phyloP scores from a whole-genome alignment of 2,888 invertebrate genomes.

The Aelia acuminata region DNA sequence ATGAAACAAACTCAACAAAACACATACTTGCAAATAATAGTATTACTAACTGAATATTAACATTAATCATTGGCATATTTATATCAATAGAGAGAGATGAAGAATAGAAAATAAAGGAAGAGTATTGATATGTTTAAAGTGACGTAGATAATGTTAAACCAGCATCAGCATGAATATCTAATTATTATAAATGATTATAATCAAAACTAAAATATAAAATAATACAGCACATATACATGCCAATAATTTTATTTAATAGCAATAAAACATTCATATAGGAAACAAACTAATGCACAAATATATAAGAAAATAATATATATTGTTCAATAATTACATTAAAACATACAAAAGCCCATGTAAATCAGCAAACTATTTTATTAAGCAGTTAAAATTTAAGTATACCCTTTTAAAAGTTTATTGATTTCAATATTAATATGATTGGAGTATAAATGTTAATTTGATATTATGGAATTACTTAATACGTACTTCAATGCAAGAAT shows the following conservation, averaged over 20 bases:
- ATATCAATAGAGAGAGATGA: conserved; percentile 33
- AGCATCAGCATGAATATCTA: conserved; percentile 7
- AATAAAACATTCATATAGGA: background rate
- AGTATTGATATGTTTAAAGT: conserved; percentile 37
- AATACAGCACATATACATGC: conserved; percentile 15
- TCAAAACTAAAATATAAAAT: background rate
- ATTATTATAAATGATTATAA: background rate
- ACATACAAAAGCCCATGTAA: conserved; percentile 39
- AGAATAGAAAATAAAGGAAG: conserved; percentile 16
- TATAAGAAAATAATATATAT: conserved; percentile 3
- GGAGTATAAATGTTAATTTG: conserved; percentile 23
- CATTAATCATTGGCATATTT: conserved; percentile 39
- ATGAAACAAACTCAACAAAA: conserved; percentile 27
- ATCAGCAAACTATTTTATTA: conserved; percentile 47
- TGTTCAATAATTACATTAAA: conserved; percentile 4
- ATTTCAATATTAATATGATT: conserved; percentile 40
- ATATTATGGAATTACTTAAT: conserved; percentile 10
- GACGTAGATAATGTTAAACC: background rate
- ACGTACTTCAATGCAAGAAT: conserved; percentile 41
- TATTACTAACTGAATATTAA: conserved; percentile 7
- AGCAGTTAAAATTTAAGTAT: conserved; percentile 32
- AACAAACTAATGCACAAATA: conserved; percentile 7
- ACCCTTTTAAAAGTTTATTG: background rate
- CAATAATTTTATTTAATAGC: background rate
- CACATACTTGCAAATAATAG: background rate